Conservation (phyloP, 1,140 invertebrate species). For the Drosophila dunni region DNA sequence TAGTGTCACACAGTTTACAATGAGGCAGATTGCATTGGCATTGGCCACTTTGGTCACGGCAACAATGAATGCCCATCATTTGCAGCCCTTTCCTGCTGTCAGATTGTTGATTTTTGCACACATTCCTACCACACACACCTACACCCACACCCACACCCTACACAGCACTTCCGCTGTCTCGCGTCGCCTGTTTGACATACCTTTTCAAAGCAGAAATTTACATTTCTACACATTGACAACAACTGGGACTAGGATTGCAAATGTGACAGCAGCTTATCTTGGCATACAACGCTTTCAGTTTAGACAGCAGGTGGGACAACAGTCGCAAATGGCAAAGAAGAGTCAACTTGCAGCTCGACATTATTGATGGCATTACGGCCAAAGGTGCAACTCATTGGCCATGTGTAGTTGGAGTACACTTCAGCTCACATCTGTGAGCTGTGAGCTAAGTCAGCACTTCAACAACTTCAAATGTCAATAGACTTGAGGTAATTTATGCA, state of each 20-base stretch:
- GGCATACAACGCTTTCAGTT: not conserved
- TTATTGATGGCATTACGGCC: slow-evolving; percentile 46
- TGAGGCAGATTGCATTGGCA: slow-evolving; percentile 43
- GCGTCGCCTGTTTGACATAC: slow-evolving; percentile 24
- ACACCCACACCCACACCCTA: not conserved
- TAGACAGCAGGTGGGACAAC: not conserved
- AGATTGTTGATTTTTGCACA: slow-evolving; percentile 53
- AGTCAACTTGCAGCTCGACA: slow-evolving; percentile 36
- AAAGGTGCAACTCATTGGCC: slow-evolving; percentile 22
- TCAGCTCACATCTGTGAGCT: not conserved
- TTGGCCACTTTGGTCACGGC: slow-evolving; percentile 22
- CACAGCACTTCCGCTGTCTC: not conserved
- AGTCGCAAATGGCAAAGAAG: not conserved
- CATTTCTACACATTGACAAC: slow-evolving; percentile 56
- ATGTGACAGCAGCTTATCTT: slow-evolving; percentile 5
- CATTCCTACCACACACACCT: not conserved
- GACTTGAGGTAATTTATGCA: not conserved
- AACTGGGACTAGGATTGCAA: slow-evolving; percentile 25
- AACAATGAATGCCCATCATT: slow-evolving; percentile 48
- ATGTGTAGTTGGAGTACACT: not conserved
- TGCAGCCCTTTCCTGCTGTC: slow-evolving; percentile 23
- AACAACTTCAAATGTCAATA: not conserved
- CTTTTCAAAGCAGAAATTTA: slow-evolving; percentile 49
- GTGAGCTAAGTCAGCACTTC: not conserved
- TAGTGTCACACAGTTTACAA: too few species aligned